Evolutionary conservation across 2,113 vertebrate genomes (phyloP), one percentile per base, ranked within the genome.

Genomic region (Varanus salvator): DNA sequence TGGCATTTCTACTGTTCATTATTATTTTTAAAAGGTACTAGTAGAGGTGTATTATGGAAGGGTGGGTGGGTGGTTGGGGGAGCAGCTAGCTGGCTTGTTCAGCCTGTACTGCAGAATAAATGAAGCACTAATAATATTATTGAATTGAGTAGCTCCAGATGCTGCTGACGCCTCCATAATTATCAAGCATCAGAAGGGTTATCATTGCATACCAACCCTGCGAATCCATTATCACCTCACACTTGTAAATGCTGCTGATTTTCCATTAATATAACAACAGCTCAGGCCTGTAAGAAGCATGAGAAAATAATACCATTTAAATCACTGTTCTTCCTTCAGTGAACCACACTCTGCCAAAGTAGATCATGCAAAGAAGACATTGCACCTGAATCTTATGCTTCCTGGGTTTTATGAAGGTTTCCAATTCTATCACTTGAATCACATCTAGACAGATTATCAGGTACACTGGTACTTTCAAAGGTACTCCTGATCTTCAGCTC

Each of bases 101-200:
- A 57, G 34, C 50, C 84, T 57, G 7, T 75, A 50, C 25, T 11
- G 29, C 60, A 89, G 91, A 92, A 89, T 90, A 95, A 95, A 95
- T 92, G 95, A 95, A 90, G 80, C 50, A 69, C 87, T 93, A 90
- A 88, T 91, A 23, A 0, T 86, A 94, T 93, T 94, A 95, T 94
- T 95, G 94, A 91, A 90, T 91, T 87, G 34, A 68, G 88, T 94
- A 94, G 85, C 91, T 92, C 92, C 91, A 94, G 91, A 89, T 93
- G 89, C 71, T 94, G 93, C 88, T 90, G 86, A 76, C 87, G 92
- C 89, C 89, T 90, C 90, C 88, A 90, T 94, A 95, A 96, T 95
- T 96, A 95, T 90, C 89, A 93, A 95, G 91, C 90, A 88, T 94
- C 87, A 86, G 92, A 93, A 92, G 85, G 93, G 89, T 95, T 95